Evolutionary conservation across 2,888 invertebrate genomes (phyloP).

Genomic region (Sminthurinus aureus): DNA sequence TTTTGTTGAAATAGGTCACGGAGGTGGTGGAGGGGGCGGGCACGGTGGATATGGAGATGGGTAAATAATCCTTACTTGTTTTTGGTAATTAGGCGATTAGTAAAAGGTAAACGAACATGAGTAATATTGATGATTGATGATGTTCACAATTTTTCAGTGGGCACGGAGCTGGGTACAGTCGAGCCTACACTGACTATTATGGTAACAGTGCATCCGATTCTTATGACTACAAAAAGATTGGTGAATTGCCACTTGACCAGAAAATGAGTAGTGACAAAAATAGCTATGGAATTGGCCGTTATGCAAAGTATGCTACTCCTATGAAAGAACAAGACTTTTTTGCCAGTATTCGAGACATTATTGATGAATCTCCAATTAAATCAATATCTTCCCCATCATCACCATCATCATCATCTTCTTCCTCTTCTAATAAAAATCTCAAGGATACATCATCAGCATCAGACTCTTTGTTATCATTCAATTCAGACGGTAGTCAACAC

Average conservation of each 20-base stretch:
- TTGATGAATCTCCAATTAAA: not conserved
- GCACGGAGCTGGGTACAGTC: conserved; percentile 21
- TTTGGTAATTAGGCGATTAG: not conserved
- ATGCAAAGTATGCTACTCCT: conserved; percentile 30
- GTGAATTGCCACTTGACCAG: conserved; percentile 22
- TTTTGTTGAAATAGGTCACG: conserved; percentile 12
- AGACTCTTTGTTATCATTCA: not conserved
- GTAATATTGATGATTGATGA: no score
- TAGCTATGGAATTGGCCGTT: conserved; percentile 29
- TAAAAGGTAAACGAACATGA: not conserved
- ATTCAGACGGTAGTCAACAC: not conserved
- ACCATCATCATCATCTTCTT: not conserved
- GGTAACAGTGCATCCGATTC: conserved; percentile 24
- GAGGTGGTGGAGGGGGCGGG: not conserved
- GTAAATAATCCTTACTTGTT: not conserved
- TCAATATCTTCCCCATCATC: conserved; percentile 4
- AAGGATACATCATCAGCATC: not conserved
- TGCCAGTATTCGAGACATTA: not conserved
- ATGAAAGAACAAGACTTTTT: not conserved
- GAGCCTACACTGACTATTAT: conserved; percentile 41
- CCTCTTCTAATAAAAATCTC: not conserved
- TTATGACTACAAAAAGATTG: conserved; percentile 30
- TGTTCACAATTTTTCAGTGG: not conserved
- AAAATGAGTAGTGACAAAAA: conserved; percentile 24
- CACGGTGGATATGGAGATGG: no score